Evolutionary conservation across 2,113 vertebrate species (phyloP).

Genomic region (Bubo blakistoni): DNA sequence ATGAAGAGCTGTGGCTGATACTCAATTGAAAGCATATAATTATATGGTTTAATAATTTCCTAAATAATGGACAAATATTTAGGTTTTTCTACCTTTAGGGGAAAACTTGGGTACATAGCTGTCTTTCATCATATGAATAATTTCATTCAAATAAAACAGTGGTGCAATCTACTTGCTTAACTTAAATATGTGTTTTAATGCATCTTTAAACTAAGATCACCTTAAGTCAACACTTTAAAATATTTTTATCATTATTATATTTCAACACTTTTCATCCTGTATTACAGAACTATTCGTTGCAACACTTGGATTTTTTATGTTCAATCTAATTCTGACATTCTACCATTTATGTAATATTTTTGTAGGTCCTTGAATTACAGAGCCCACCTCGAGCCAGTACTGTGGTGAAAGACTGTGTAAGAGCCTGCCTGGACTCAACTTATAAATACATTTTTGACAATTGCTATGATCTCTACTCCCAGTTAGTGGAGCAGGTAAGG

Average conservation of each 20-base stretch:
- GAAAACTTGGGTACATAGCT: neutral
- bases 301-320: neutral
- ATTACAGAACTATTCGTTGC: neutral
- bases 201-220: neutral
- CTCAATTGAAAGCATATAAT: neutral
- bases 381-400: constrained; percentile 90
- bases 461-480: constrained; percentile 92
- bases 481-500: constrained; percentile 93
- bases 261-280: neutral
- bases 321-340: neutral
- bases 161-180: neutral
- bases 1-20: neutral
- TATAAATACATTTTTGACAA: constrained; percentile 98
- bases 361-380: constrained; percentile 92
- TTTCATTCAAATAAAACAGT: neutral
- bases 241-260: neutral
- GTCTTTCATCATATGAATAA: neutral
- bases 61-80: neutral
- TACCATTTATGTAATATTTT: neutral
- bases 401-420: constrained; percentile 95
- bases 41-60: neutral
- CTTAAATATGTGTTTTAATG: neutral
- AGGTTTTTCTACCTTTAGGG: neutral
- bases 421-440: constrained; percentile 92
- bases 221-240: neutral